Percentiles rank a stretch among this genome's conserved stretches.
phyloP scores from a whole-genome alignment of 2,888 invertebrate species.

The Epinotia ramella region DNA sequence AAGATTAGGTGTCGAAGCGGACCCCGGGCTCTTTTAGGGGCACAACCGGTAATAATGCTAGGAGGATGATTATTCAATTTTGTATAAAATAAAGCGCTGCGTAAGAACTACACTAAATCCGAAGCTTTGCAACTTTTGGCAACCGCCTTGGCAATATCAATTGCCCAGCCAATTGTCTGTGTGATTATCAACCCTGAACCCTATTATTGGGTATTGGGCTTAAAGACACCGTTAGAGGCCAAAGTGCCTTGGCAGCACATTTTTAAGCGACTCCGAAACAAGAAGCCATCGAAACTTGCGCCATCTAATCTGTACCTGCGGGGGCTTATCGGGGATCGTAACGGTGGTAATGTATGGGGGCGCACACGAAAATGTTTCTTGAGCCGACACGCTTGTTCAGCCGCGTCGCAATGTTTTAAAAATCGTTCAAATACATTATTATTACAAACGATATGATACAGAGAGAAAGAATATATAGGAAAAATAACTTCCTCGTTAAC shows the following conservation, averaged over 20 bases:
- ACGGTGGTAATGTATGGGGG: constrained; percentile 38
- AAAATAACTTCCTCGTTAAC: no score
- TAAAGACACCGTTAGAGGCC: constrained; percentile 11
- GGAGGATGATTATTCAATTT: no score
- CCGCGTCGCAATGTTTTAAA: no score
- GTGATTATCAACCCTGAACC: not conserved
- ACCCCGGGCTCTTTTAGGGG: no score
- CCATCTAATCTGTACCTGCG: constrained; percentile 45
- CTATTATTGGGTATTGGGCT: not conserved
- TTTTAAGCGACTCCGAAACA: constrained; percentile 44
- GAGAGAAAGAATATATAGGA: no score
- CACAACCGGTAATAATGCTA: no score
- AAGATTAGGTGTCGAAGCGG: no score
- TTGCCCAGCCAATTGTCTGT: not conserved
- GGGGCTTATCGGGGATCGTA: constrained; percentile 42
- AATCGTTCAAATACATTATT: not conserved
- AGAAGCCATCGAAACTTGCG: constrained; percentile 44
- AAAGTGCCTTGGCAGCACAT: constrained; percentile 32
- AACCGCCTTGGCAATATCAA: not conserved
- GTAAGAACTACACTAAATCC: not conserved
- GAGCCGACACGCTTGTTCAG: not conserved
- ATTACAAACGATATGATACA: not conserved
- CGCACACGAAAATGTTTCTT: not conserved
- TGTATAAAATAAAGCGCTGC: no score
- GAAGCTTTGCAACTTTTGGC: not conserved